Evolutionary conservation across 2,888 invertebrate species (phyloP), one percentile per base, ranked within the genome.

Genomic region (Chesias legatella): DNA sequence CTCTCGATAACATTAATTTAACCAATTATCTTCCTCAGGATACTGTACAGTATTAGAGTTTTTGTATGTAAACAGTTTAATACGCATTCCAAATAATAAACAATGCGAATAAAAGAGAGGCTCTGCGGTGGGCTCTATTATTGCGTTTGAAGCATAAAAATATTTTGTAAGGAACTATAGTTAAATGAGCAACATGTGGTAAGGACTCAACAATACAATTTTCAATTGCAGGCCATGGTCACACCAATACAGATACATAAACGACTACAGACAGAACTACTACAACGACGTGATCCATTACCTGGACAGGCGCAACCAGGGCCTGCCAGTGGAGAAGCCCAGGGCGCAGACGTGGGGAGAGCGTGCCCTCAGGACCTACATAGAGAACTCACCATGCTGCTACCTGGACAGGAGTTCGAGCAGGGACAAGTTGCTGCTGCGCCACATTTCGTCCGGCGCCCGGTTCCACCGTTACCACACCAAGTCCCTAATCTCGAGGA

Each of bases 301-400:
- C 82, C 79, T 96, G 79, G 93, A 96, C 75, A 91, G 93, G 67
- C 90, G 94, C 59, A 91, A 92, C 77, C 89, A 89, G 54, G 95
- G 95, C 0, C 67, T 91, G 33, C 81, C 74, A 1, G 90, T 93
- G 32, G 95, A 95, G 58, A 89, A 90, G 45, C 96, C 95, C 1
- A 89, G 92, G 38, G 92, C 95, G 8, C 94, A 95, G 79, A 95
- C 95, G 20, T 96, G 96, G 96, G 94, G 93, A 32, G 96, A 96
- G 76, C 91, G 96, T 38, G 93, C 92, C 25, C 89, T 95, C 44
- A 90, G 95, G 55, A 93, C 93, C 6, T 94, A 93, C 79, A 62
- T 85, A 33, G 65, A 79, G 50, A 91, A 94, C 39, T 91, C 92
- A 65, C 92, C 93, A 46, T 93, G 93, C 91, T 91, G 92, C 20